phyloP scores from a whole-genome alignment of 2,888 invertebrate species.

The Digitonthophagus gazella region DNA sequence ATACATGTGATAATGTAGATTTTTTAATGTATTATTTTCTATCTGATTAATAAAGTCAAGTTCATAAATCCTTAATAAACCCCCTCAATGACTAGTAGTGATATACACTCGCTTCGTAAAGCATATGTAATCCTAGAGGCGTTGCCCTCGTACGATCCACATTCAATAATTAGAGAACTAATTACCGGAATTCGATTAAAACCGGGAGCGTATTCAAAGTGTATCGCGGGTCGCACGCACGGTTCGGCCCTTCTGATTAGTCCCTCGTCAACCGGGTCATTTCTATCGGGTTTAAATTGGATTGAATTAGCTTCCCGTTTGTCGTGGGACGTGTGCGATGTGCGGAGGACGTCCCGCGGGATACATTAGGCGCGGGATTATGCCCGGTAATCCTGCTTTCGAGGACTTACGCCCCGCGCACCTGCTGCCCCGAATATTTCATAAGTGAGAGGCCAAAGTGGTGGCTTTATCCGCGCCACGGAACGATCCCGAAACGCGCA shows the following conservation, averaged over 20 bases:
- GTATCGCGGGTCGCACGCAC: conserved; percentile 34
- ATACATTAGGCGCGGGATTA: conserved; percentile 36
- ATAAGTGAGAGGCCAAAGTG: conserved; percentile 26
- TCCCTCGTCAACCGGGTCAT: conserved; percentile 45
- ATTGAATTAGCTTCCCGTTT: conserved; percentile 43
- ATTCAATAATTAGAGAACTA: conserved; percentile 46
- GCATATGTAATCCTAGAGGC: conserved; percentile 31
- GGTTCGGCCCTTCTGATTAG: conserved; percentile 40
- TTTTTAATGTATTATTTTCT: too few relatives aligned
- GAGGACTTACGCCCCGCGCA: conserved; percentile 29
- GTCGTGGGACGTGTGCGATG: conserved; percentile 30
- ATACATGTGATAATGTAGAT: too few relatives aligned
- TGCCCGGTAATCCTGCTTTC: conserved; percentile 31
- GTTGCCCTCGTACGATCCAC: conserved; percentile 39
- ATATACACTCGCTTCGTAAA: conserved; percentile 23
- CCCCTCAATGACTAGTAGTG: not conserved
- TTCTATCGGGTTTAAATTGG: conserved; percentile 46
- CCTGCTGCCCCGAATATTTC: conserved; percentile 31
- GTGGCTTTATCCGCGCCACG: conserved; percentile 2
- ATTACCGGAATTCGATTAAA: conserved; percentile 46
- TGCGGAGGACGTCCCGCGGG: conserved; percentile 34
- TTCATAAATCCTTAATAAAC: too few relatives aligned
- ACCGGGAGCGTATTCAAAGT: conserved; percentile 43
- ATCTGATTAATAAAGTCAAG: too few relatives aligned
- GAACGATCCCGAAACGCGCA: not conserved